phyloP scores from a whole-genome alignment of 2,113 vertebrate species.

The Indicator indicator region DNA sequence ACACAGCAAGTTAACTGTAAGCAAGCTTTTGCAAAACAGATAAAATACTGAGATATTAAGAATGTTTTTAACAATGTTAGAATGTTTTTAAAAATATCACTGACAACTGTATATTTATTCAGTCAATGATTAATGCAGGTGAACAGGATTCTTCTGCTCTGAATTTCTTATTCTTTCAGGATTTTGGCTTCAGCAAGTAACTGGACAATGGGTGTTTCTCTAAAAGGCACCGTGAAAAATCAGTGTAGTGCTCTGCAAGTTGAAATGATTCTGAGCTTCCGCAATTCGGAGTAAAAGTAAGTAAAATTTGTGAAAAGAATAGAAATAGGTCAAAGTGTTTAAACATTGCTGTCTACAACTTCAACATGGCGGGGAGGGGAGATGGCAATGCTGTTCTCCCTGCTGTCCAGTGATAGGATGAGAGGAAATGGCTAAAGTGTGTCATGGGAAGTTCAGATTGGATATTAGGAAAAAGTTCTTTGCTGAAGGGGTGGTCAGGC shows the following conservation, averaged over 20 bases:
- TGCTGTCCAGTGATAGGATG: too few relatives aligned
- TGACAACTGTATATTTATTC: not conserved
- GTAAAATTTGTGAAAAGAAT: not conserved
- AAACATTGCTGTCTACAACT: too few relatives aligned
- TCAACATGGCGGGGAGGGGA: too few relatives aligned
- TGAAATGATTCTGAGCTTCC: not conserved
- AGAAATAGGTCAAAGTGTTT: too few relatives aligned
- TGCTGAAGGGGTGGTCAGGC: too few relatives aligned
- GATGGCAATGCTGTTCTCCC: too few relatives aligned
- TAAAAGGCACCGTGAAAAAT: not conserved
- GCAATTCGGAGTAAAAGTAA: not conserved
- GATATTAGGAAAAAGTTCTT: too few relatives aligned
- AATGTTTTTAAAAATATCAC: not conserved
- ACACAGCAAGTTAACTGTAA: not conserved
- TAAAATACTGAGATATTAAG: not conserved
- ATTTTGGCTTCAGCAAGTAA: not conserved
- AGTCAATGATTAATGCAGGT: not conserved
- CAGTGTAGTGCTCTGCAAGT: not conserved
- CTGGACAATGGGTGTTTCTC: not conserved
- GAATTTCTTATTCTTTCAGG: not conserved
- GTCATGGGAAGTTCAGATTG: too few relatives aligned
- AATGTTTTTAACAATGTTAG: not conserved
- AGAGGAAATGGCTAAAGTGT: too few relatives aligned
- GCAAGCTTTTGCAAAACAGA: not conserved
- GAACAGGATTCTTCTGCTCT: not conserved